Evolutionary conservation across 1,140 invertebrate species (phyloP).

Genomic region (Bombyx mori): ASM3026992v2 NC_085107.1:8657501-8658000

Average conservation of each 20-base stretch:
- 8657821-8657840: slow-evolving; percentile 41
- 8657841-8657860: slow-evolving; percentile 49
- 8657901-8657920: too few species aligned
- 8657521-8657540: too few species aligned
- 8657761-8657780: slow-evolving; percentile 30
- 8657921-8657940: too few species aligned
- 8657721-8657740: slow-evolving; percentile 2
- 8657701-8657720: slow-evolving; percentile 41
- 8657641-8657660: slow-evolving; percentile 13
- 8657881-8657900: too few species aligned
- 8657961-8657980: too few species aligned
- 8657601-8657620: too few species aligned
- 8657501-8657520: too few species aligned
- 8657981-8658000: too few species aligned
- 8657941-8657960: too few species aligned
- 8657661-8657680: slow-evolving; percentile 49
- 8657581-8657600: too few species aligned
- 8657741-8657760: not conserved
- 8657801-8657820: slow-evolving; percentile 21
- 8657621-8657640: not conserved
- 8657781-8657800: slow-evolving; percentile 23
- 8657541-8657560: too few species aligned
- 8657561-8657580: too few species aligned
- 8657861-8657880: slow-evolving; percentile 19
- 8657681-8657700: slow-evolving; percentile 45